These are phyloP conservation scores for Eristalis pertinax DNA, from an alignment of 2,888 invertebrate genomes.

Conservation along the genomic window DNA sequence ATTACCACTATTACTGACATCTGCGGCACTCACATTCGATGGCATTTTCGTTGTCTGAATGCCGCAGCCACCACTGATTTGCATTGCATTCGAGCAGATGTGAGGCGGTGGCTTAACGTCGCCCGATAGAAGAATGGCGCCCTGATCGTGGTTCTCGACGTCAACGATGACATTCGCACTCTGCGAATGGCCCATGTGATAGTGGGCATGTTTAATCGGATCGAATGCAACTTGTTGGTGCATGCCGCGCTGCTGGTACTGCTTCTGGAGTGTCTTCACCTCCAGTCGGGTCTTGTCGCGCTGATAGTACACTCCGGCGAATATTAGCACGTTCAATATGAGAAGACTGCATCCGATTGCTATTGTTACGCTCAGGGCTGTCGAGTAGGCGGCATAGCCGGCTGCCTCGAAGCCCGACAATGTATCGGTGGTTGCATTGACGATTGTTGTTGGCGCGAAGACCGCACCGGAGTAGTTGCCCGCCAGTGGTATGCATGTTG, in stretches of 20 bases:
- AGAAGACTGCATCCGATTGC: slow-evolving; percentile 96
- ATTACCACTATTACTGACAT: slow-evolving; percentile 74
- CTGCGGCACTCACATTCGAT: slow-evolving; percentile 73
- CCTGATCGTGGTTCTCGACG: slow-evolving; percentile 88
- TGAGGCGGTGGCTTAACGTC: slow-evolving; percentile 88
- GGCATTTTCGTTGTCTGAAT: slow-evolving; percentile 76
- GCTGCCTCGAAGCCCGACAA: slow-evolving; percentile 90
- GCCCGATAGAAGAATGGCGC: slow-evolving; percentile 84
- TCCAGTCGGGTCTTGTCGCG: slow-evolving; percentile 92
- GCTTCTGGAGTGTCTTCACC: slow-evolving; percentile 89
- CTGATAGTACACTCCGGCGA: slow-evolving; percentile 97
- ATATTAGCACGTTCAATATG: slow-evolving; percentile 95
- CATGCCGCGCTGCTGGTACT: slow-evolving; percentile 86
- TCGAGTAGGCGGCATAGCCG: slow-evolving; percentile 94
- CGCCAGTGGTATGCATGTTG: slow-evolving; percentile 83
- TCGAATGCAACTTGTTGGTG: slow-evolving; percentile 83
- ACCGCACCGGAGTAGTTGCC: slow-evolving; percentile 80
- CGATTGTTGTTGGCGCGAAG: slow-evolving; percentile 82
- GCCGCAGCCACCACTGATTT: slow-evolving; percentile 78
- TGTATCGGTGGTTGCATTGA: slow-evolving; percentile 88
- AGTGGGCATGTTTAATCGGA: slow-evolving; percentile 91
- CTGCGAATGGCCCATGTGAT: slow-evolving; percentile 88
- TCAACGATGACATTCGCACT: slow-evolving; percentile 92
- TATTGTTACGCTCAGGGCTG: slow-evolving; percentile 95
- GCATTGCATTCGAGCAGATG: slow-evolving; percentile 84